Conservation (phyloP, 2,113 vertebrate species). For the Felis chaus region DNA sequence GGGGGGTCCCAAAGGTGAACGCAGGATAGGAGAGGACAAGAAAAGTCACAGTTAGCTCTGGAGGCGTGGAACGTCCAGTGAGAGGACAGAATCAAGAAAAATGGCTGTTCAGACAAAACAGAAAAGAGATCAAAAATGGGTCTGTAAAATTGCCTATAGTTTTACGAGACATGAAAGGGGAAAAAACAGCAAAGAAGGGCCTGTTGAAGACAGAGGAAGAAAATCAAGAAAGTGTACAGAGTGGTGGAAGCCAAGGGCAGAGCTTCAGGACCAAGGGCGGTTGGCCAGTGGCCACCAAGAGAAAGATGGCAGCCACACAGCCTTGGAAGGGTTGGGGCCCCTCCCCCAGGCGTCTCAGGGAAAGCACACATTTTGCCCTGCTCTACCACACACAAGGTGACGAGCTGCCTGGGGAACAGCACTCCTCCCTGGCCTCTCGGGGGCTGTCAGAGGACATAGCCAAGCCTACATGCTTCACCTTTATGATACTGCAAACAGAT, state of each 20-base stretch:
- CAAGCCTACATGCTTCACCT: background rate
- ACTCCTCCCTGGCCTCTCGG: background rate
- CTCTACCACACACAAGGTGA: background rate
- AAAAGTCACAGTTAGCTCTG: background rate
- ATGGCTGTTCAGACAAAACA: background rate
- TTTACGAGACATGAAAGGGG: background rate
- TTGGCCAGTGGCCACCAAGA: background rate
- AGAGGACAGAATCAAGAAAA: background rate
- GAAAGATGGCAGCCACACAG: background rate
- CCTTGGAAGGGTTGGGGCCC: background rate
- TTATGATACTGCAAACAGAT: background rate
- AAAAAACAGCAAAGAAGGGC: background rate
- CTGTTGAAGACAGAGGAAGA: background rate
- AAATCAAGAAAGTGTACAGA: background rate
- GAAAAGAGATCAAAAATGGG: background rate
- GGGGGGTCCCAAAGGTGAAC: background rate
- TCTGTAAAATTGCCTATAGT: background rate
- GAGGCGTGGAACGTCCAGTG: background rate
- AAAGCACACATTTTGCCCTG: rapidly evolving
- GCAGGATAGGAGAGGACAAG: background rate
- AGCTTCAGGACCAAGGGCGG: background rate
- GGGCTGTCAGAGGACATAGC: background rate
- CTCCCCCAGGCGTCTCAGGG: background rate
- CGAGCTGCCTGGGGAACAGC: background rate
- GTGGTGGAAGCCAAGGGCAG: background rate